Conservation (phyloP, 2,113 vertebrate genomes). For the Calypte anna region DNA sequence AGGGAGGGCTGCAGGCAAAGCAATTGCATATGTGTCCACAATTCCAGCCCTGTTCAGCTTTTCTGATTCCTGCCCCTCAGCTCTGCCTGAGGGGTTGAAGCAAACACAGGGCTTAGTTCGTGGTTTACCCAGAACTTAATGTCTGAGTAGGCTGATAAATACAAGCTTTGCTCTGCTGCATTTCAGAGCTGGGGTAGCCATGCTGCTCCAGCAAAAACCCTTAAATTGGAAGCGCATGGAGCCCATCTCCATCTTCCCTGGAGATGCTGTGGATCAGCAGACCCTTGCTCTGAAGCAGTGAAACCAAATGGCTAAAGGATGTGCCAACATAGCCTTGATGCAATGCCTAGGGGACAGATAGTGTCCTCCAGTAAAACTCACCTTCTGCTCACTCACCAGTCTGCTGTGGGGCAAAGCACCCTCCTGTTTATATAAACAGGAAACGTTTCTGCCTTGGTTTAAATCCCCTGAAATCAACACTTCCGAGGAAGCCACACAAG, state of each 20-base stretch:
- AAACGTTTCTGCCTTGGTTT: neutral
- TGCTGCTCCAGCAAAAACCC: neutral
- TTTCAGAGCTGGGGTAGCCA: neutral
- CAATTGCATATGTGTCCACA: neutral
- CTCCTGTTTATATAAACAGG: neutral
- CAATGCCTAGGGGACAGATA: neutral
- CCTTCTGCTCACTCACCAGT: neutral
- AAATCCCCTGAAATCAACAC: neutral
- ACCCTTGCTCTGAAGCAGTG: neutral
- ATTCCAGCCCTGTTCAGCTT: neutral
- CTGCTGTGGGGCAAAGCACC: neutral
- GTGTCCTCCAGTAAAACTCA: neutral
- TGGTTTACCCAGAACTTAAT: neutral
- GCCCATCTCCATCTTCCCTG: neutral
- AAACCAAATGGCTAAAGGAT: neutral
- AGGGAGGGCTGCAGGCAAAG: neutral
- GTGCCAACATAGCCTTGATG: neutral
- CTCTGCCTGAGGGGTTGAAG: neutral
- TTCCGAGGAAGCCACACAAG: neutral
- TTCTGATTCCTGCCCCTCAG: neutral
- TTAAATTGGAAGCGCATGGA: neutral
- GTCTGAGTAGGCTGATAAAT: accelerated
- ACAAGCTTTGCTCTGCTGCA: accelerated
- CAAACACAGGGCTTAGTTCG: neutral
- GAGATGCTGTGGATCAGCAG: neutral